phyloP scores from a whole-genome alignment of 2,888 invertebrate species.

The Leptopilina myrica region DNA sequence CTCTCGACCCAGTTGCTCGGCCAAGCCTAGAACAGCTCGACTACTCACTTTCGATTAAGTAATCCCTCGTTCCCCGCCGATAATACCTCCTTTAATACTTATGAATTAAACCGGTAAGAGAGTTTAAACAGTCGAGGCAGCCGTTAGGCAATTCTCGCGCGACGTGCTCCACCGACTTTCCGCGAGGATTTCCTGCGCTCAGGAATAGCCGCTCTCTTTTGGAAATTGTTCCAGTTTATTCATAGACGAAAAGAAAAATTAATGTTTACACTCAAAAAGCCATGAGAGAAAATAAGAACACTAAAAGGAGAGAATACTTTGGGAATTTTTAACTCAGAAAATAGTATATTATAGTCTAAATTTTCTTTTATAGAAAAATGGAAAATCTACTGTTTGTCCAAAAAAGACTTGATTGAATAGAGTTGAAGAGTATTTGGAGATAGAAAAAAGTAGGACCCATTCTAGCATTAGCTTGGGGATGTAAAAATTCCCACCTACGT shows the following conservation, averaged over 20 bases:
- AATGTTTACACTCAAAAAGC: not conserved
- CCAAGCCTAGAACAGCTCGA: slow-evolving; percentile 64
- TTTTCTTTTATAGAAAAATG: too few species aligned
- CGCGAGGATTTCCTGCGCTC: slow-evolving; percentile 51
- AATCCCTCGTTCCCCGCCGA: slow-evolving; percentile 61
- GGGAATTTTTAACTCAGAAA: too few species aligned
- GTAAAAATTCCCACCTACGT: slow-evolving; percentile 52
- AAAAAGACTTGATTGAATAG: too few species aligned
- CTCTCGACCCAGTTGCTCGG: slow-evolving; percentile 69
- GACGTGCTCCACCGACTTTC: slow-evolving; percentile 58
- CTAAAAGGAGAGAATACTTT: too few species aligned
- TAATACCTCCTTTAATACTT: slow-evolving; percentile 61
- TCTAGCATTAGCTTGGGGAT: slow-evolving; percentile 9
- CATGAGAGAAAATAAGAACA: too few species aligned
- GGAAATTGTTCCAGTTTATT: not conserved
- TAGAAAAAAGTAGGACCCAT: slow-evolving; percentile 1
- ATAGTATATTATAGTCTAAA: too few species aligned
- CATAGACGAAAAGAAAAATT: too few species aligned
- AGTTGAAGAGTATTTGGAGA: too few species aligned
- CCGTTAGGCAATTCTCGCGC: slow-evolving; percentile 56
- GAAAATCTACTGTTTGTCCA: too few species aligned
- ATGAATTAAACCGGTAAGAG: slow-evolving; percentile 58
- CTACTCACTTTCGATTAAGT: slow-evolving; percentile 71
- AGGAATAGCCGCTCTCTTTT: slow-evolving; percentile 40
- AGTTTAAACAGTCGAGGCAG: slow-evolving; percentile 53